Base-by-base conservation (phyloP, 2,888 invertebrate species). In the Dolomedes plantarius region DNA sequence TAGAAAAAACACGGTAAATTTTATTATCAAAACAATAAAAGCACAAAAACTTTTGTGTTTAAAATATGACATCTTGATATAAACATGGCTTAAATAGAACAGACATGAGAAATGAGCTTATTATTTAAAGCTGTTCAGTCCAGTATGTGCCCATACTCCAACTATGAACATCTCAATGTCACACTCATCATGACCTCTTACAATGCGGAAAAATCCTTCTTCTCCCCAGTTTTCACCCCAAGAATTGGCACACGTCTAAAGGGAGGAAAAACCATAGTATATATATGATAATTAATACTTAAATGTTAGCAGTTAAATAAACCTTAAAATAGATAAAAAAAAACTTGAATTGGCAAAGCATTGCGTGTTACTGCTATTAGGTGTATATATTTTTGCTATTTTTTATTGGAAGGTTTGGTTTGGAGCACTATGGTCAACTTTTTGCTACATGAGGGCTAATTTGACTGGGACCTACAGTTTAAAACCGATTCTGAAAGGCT, bases 201-300 rank as follows among this genome's bases (percentile, higher is more conserved):
- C 91, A 89, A 98, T 98, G 86, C 95, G 94, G 94, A 98, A 98
- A 91, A 94, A 95, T 0, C 98, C 98, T 88, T 94, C 93, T 91
- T 98, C 97, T 11, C 98, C 98, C 98, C 98, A 98, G 89, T 94
- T 92, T 0, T 91, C 90, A 9, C 98, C 98, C 98, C 98, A 98
- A 39, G 97, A 97, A 92, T 98, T 98, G 68, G 96, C 96, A 62
- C 95, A 96, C 90, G 96, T 93, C 98, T 98, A 92, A 3, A 92
- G 92, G 87, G 39, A 87, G 27, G 41, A 56, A 62, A 62, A 23
- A 23, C n/a, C n/a, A 50, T 19, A 5, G 1, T 0, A n/a, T n/a
- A n/a, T n/a, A n/a, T n/a, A n/a, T n/a, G n/a, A n/a, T n/a, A n/a
- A n/a, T n/a, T n/a, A n/a, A 5, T 31, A 29, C 29, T 31, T 31